Evolutionary conservation across 2,888 invertebrate species (phyloP), one percentile per base, ranked within the genome.

Genomic region (Priocnemis perturbator): DNA sequence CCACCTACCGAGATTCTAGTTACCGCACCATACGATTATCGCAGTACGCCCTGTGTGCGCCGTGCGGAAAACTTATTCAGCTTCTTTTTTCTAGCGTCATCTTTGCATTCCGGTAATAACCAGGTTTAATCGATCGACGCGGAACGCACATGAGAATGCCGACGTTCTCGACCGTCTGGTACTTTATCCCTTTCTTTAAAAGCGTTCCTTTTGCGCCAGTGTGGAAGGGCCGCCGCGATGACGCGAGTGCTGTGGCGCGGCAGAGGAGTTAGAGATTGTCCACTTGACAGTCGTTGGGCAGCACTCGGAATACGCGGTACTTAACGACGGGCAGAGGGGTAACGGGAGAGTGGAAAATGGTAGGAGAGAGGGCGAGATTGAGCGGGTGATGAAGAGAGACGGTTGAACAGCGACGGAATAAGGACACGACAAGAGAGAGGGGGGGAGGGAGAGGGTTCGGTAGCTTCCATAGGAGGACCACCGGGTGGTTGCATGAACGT

Each of bases 251-350:
- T 45, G n/a, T 20, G 44, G 20, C 59, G 57, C 37, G 47, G 23
- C n/a, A 48, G 23, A 45, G 45, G 55, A 62, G 62, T 55, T 47
- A 30, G 69, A 78, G 73, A 74, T 78, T 77, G 81, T 81, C 81
- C 80, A 81, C 79, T 81, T 77, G 81, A 78, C 77, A 67, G 78
- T 73, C 76, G 73, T 75, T 74, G 79, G 74, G 74, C 76, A 73
- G 75, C 77, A 70, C 76, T 60, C 56, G 60, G 67, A 64, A 76
- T 68, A 71, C 73, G 71, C 76, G 74, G 72, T 74, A 78, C 73
- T 76, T 71, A 73, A 72, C 37, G 37, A 1, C 37, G 37, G 14
- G 11, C 7, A 11, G 37, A 56, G 60, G 30, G 65, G 37, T 44
- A 45, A 62, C 19, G 60, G 45, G 57, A 48, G 53, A 62, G 52